These are phyloP conservation scores for Eupithecia pulchellata DNA, from an alignment of 2,888 invertebrate genomes.

Conservation along the genomic window DNA sequence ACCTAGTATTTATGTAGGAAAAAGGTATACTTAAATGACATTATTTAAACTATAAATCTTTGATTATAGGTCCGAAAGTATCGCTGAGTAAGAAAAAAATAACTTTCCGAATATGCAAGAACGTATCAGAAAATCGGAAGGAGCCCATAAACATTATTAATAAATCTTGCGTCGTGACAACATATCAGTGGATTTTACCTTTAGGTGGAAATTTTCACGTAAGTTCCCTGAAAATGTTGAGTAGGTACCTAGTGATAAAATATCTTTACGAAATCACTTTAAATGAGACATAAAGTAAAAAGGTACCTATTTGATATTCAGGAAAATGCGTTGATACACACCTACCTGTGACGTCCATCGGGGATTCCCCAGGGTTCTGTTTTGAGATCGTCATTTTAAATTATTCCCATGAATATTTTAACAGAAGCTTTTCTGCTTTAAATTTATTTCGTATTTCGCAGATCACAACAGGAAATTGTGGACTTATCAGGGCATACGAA, in stretches of 20 bases:
- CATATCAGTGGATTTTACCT: conserved; percentile 80
- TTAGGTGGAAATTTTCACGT: conserved; percentile 74
- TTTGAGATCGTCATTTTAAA: neutral
- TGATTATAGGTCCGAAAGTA: conserved; percentile 67
- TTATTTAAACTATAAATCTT: conserved; percentile 49
- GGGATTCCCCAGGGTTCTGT: conserved; percentile 3
- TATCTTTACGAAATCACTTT: too few relatives aligned
- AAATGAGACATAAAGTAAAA: too few relatives aligned
- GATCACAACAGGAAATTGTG: conserved; percentile 77
- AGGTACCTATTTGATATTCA: too few relatives aligned
- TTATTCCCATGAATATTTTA: neutral
- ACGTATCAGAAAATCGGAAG: conserved; percentile 65
- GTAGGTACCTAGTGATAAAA: too few relatives aligned
- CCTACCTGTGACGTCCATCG: too few relatives aligned
- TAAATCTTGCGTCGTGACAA: conserved; percentile 70
- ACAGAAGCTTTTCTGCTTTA: neutral
- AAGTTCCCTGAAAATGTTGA: conserved; percentile 26
- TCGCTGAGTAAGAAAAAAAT: conserved; percentile 63
- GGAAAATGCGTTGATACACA: too few relatives aligned
- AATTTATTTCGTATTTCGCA: conserved; percentile 36
- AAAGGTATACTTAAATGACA: neutral
- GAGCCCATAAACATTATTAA: conserved; percentile 68
- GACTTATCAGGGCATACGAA: conserved; percentile 75
- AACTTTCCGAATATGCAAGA: conserved; percentile 68
- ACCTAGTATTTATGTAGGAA: too few relatives aligned